Evolutionary conservation across 2,888 invertebrate genomes (phyloP).

Genomic region (Subacronicta megacephala): DNA sequence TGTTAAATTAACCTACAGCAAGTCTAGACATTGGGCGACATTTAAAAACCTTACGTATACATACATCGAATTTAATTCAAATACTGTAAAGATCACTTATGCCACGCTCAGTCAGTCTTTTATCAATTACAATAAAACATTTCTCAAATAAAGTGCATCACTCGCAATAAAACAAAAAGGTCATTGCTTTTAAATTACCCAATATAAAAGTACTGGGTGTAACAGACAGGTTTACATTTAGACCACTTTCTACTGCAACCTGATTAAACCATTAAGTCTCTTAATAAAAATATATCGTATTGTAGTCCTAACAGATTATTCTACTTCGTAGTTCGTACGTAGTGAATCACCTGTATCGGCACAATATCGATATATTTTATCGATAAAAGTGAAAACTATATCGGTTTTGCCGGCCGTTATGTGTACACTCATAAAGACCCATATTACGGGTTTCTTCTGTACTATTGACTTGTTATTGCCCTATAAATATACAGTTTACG

Average conservation of each 20-base stretch:
- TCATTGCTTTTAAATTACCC: constrained; percentile 44
- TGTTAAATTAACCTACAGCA: too few relatives aligned
- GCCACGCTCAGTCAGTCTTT: too few relatives aligned
- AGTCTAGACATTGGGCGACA: too few relatives aligned
- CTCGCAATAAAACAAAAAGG: constrained; percentile 40
- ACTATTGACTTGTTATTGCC: constrained; percentile 55
- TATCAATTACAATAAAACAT: constrained; percentile 29
- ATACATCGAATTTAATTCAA: constrained; percentile 5
- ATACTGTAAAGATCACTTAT: constrained; percentile 2
- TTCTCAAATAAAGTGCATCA: constrained; percentile 32
- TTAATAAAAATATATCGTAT: constrained; percentile 77
- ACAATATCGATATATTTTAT: constrained; percentile 74
- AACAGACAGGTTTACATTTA: constrained; percentile 11
- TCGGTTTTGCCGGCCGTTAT: constrained; percentile 58
- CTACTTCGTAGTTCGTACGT: constrained; percentile 67
- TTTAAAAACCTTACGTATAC: too few relatives aligned
- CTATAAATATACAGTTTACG: constrained; percentile 54
- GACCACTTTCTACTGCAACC: constrained; percentile 77
- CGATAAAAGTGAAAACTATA: constrained; percentile 80
- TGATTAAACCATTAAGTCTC: constrained; percentile 79
- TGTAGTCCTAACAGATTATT: constrained; percentile 74
- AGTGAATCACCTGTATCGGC: constrained; percentile 75
- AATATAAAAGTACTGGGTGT: constrained; percentile 44
- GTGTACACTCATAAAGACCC: constrained; percentile 46
- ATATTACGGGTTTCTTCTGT: constrained; percentile 47